A percentile compares a stretch with the other conserved stretches of the same genome.
These are phyloP conservation scores for Columba guinea DNA, from an alignment of 2,797 vertebrate species.

Conservation along the genomic window DNA sequence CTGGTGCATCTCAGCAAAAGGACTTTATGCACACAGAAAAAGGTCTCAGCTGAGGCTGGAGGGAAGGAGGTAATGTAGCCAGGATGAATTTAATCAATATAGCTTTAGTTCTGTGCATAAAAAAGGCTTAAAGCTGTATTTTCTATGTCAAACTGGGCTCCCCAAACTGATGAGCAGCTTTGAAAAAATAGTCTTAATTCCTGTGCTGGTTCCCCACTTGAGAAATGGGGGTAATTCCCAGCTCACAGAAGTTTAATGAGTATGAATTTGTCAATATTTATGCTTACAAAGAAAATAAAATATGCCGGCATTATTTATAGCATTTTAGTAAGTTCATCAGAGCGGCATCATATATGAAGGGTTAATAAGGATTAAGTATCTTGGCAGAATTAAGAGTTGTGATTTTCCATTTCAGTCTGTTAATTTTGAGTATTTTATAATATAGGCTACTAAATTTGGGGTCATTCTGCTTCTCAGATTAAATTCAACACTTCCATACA, in stretches of 20 bases:
- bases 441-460: conserved; percentile 12
- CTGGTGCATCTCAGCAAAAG: neutral
- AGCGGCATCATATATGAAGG: conserved; percentile 25
- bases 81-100: neutral
- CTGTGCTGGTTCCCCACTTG: neutral
- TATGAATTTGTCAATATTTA: conserved; percentile 65
- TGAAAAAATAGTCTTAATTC: conserved; percentile 6
- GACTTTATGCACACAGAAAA: neutral
- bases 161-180: neutral
- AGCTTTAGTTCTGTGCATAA: neutral
- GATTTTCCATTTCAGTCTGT: conserved; percentile 41
- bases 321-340: conserved; percentile 34
- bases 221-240: conserved; percentile 28
- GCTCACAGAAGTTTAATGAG: conserved; percentile 48
- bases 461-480: conserved; percentile 19
- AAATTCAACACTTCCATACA: conserved; percentile 4
- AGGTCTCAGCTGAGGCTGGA: neutral
- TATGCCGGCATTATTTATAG: conserved; percentile 45
- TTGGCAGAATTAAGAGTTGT: conserved; percentile 48
- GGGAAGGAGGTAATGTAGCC: neutral
- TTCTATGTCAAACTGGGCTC: neutral
- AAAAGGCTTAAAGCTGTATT: neutral
- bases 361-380: conserved; percentile 61
- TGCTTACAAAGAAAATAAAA: conserved; percentile 65
- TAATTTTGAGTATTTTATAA: conserved; percentile 20